phyloP scores from a whole-genome alignment of 1,140 invertebrate species.

The Atopsyche davidsoni region DNA sequence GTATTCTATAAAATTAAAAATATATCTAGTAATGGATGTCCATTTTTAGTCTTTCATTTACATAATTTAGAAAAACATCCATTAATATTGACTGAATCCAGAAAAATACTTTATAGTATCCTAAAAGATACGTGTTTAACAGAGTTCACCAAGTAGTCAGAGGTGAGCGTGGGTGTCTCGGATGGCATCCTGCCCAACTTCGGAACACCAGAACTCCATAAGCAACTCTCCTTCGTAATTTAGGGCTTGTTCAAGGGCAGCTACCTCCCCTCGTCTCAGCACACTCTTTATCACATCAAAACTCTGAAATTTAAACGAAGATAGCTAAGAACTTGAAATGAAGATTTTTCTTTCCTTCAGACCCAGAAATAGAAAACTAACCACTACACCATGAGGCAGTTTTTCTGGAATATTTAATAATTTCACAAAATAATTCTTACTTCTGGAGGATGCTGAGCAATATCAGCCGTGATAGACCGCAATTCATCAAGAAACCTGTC shows the following conservation, averaged over 20 bases:
- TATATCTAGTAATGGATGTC: no score
- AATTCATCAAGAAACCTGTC: slow-evolving; percentile 62
- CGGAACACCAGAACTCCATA: slow-evolving; percentile 20
- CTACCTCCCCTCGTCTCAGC: slow-evolving; percentile 4
- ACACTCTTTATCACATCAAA: slow-evolving; percentile 20
- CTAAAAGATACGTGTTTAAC: neutral
- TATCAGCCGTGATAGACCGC: slow-evolving; percentile 52
- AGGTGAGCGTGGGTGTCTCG: slow-evolving; percentile 11
- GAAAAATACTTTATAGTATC: no score
- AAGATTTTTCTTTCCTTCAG: no score
- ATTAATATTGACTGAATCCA: no score
- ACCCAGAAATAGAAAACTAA: no score
- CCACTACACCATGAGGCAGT: no score
- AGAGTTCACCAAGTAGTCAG: neutral
- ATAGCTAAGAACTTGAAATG: no score
- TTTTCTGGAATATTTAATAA: no score
- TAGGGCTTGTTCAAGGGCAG: slow-evolving; percentile 8
- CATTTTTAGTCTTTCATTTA: no score
- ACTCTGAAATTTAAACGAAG: no score
- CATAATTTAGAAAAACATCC: no score
- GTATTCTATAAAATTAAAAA: no score
- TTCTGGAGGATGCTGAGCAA: slow-evolving; percentile 59
- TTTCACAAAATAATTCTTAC: slow-evolving; percentile 40
- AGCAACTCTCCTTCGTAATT: slow-evolving; percentile 15
- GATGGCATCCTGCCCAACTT: slow-evolving; percentile 20